Percentiles rank a stretch among this genome's conserved stretches.
phyloP scores from a whole-genome alignment of 1,140 invertebrate genomes.

The Sitobion miscanthi region DNA sequence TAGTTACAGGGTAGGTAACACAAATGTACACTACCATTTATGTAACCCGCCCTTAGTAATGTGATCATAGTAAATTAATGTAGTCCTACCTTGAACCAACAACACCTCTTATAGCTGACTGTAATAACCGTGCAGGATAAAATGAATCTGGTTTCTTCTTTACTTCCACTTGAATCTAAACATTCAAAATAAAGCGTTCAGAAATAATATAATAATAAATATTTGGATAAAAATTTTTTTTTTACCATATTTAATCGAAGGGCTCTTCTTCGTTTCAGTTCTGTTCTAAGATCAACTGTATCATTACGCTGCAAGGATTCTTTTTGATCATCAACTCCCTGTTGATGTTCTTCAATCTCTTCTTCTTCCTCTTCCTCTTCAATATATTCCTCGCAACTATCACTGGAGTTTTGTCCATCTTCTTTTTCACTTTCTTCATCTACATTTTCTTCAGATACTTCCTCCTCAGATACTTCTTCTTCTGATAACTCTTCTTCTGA shows the following conservation, averaged over 20 bases:
- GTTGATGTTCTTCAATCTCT: not conserved
- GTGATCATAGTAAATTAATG: not conserved
- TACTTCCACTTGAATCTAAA: constrained; percentile 45
- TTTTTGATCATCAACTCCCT: not conserved
- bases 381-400: not conserved
- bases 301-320: constrained; percentile 19
- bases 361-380: constrained; percentile 9
- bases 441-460: constrained; percentile 41
- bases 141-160: constrained; percentile 51
- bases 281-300: constrained; percentile 47
- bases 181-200: not conserved
- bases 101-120: constrained; percentile 51
- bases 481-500: constrained; percentile 24
- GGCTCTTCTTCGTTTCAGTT: constrained; percentile 51
- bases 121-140: constrained; percentile 51
- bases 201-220: not conserved
- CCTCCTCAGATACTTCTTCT: constrained; percentile 11
- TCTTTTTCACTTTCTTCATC: constrained; percentile 54
- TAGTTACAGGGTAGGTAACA: too few species aligned
- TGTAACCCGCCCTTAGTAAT: too few species aligned
- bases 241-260: constrained; percentile 49
- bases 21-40: too few species aligned
- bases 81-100: constrained; percentile 47
- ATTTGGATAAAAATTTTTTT: not conserved
- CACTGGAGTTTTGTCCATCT: constrained; percentile 33